Evolutionary conservation across 2,888 invertebrate genomes (phyloP).

Genomic region (Agonopterix alstromeriana): DNA sequence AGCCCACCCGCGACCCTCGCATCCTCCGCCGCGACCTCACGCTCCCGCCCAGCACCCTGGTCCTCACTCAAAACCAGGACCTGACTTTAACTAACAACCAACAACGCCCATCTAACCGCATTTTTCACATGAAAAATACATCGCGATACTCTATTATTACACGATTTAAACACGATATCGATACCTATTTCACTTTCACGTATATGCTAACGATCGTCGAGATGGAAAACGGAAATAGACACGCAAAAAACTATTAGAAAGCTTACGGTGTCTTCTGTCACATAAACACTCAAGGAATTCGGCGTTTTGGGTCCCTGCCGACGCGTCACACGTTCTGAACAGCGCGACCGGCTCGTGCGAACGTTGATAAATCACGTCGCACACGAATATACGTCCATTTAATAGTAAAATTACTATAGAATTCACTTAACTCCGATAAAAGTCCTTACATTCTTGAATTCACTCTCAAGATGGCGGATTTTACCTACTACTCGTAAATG

Average conservation of each 20-base stretch:
- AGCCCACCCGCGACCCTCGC: constrained; percentile 62
- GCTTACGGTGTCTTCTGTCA: constrained; percentile 75
- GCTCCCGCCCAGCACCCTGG: constrained; percentile 47
- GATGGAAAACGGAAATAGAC: constrained; percentile 74
- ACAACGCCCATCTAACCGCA: constrained; percentile 75
- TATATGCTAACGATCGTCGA: constrained; percentile 67
- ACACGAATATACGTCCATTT: constrained; percentile 56
- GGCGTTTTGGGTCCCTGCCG: constrained; percentile 50
- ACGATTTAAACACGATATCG: constrained; percentile 34
- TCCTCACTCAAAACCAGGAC: constrained; percentile 50
- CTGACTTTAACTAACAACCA: constrained; percentile 53
- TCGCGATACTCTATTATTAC: constrained; percentile 42
- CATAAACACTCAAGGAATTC: constrained; percentile 74
- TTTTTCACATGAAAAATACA: constrained; percentile 66
- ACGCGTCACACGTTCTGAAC: constrained; percentile 42
- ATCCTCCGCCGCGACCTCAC: constrained; percentile 58
- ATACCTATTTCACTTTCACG: constrained; percentile 69
- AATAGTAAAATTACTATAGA: constrained; percentile 66
- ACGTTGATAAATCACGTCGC: constrained; percentile 37
- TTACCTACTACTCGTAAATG: constrained; percentile 76
- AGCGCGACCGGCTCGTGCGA: constrained; percentile 38
- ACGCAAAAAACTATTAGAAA: constrained; percentile 76
- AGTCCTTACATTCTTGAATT: constrained; percentile 78
- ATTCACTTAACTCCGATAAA: constrained; percentile 66
- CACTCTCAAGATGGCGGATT: constrained; percentile 81